Evolutionary conservation across 2,113 vertebrate species (phyloP).

Genomic region (Fulica atra): DNA sequence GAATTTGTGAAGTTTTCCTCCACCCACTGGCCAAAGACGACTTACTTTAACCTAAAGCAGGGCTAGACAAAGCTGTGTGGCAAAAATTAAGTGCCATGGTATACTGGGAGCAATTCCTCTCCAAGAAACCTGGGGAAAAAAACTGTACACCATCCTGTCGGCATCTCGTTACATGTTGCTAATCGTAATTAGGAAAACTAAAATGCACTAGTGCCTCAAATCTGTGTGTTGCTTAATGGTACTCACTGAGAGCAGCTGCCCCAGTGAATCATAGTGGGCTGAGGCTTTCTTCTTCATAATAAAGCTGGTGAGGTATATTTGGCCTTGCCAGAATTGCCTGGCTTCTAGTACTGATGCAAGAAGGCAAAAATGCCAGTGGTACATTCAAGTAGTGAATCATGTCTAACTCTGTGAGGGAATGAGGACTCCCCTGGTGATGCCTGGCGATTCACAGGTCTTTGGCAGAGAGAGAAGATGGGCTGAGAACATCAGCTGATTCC

Average conservation of each 20-base stretch:
- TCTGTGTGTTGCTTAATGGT: background rate
- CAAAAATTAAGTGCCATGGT: background rate
- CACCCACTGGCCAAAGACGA: background rate
- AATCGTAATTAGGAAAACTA: background rate
- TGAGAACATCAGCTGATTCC: background rate
- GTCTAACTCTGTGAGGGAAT: background rate
- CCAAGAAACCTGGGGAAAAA: background rate
- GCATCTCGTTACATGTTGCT: background rate
- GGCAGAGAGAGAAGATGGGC: background rate
- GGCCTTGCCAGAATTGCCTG: background rate
- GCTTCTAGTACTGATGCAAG: background rate
- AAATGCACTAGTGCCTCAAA: background rate
- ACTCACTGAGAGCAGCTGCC: background rate
- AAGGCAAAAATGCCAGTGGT: background rate
- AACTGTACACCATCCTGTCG: background rate
- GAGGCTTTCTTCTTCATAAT: background rate
- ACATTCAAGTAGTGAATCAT: background rate
- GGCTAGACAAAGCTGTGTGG: background rate
- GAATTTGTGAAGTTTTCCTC: background rate
- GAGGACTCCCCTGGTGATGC: background rate
- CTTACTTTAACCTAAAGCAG: background rate
- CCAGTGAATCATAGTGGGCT: background rate
- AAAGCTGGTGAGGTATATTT: background rate
- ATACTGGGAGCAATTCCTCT: background rate
- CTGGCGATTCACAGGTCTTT: background rate